Evolutionary conservation across 2,888 invertebrate genomes (phyloP), one percentile per base, ranked within the genome.

Genomic region (Melipona beecheii): DNA sequence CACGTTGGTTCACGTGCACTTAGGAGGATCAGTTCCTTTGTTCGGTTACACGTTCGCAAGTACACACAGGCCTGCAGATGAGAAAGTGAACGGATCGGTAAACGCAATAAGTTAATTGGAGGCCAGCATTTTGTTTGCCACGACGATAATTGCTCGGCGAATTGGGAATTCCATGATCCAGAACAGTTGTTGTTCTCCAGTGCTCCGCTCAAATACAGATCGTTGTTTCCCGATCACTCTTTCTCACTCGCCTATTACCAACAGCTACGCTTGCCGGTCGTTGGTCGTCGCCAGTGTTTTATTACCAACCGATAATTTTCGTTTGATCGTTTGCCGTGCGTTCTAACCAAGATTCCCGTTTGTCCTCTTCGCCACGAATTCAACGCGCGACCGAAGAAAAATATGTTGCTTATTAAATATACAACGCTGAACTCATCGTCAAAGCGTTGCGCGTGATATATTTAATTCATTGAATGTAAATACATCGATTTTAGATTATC

Each of bases 41-140:
- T 65, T 69, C 52, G 50, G n/a, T 58, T 43, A 36, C 27, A 52
- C n/a, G 52, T 56, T 3, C 13, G 31, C 36, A 43, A 52, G 36
- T 74, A 43, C n/a, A 71, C 43, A 19, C 19, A 56, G 72, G 81
- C 31, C 71, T 21, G 56, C 70, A 50, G 43, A 78, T 43, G 78
- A 78, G 78, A 52, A 74, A 81, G 52, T 24, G 66, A 81, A 70
- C 78, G 76, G 74, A 27, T 66, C 71, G 56, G 21, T 66, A 71
- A 84, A 71, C 77, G 68, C 78, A 60, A 68, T 78, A 74, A 82
- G 84, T 87, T 88, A 88, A 88, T 88, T 86, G 87, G 81, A 81
- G 75, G 72, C 72, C 77, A 71, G 76, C 75, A 81, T 88, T 88
- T 86, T 73, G 83, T 76, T 87, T 87, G 78, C 83, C 75, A 68